These are phyloP conservation scores for Heliconius aoede DNA, from an alignment of 2,888 invertebrate species.

Conservation along the genomic window DNA sequence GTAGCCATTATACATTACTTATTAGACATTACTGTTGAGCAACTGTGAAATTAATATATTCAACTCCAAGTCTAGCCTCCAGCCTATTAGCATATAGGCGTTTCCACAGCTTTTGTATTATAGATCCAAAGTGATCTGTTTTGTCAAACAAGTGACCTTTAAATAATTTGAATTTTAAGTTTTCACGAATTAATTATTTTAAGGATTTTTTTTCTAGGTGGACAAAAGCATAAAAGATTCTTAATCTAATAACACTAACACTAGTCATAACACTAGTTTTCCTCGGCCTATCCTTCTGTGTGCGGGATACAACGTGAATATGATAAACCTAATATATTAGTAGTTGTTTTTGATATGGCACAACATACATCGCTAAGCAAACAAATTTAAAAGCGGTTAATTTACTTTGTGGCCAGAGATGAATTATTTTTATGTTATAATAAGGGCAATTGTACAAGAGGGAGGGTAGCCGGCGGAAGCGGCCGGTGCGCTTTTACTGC, in stretches of 20 bases:
- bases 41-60: constrained; percentile 6
- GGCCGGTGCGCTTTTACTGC: constrained; percentile 47
- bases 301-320: too few relatives aligned
- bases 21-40: not conserved
- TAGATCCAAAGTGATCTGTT: too few relatives aligned
- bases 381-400: constrained; percentile 58
- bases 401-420: constrained; percentile 61
- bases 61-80: too few relatives aligned
- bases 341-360: too few relatives aligned
- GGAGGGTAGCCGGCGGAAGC: constrained; percentile 52
- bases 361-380: constrained; percentile 52
- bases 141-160: too few relatives aligned
- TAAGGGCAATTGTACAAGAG: constrained; percentile 60
- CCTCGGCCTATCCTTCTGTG: too few relatives aligned
- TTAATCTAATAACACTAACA: too few relatives aligned
- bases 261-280: too few relatives aligned
- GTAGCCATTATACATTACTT: not conserved
- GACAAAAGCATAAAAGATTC: too few relatives aligned
- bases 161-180: too few relatives aligned
- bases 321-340: not conserved
- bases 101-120: not conserved
- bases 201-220: too few relatives aligned
- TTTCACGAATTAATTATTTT: too few relatives aligned
- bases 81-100: not conserved
- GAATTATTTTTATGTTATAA: constrained; percentile 72